Conservation (phyloP, 2,888 invertebrate genomes). For the Diaperis boleti region DNA sequence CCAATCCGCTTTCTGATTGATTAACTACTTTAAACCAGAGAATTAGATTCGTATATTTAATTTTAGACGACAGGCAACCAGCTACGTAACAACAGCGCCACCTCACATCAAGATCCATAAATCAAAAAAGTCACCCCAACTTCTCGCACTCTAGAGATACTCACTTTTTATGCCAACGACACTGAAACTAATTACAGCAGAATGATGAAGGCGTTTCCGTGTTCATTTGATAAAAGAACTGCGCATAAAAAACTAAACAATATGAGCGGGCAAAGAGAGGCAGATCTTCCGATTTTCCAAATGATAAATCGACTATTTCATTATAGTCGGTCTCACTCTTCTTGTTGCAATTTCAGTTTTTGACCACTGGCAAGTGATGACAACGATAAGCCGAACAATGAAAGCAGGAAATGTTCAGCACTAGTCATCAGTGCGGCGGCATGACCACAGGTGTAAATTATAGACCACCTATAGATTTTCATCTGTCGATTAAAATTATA, state of each 20-base stretch:
- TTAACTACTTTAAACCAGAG: conserved; percentile 64
- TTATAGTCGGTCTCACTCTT: too few relatives aligned
- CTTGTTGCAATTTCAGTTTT: too few relatives aligned
- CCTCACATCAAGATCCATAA: conserved; percentile 62
- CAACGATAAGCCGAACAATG: too few relatives aligned
- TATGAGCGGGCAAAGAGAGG: neutral
- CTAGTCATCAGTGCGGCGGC: too few relatives aligned
- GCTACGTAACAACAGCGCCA: conserved; percentile 57
- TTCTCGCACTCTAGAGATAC: conserved; percentile 61
- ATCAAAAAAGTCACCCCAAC: conserved; percentile 65
- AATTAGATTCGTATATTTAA: conserved; percentile 67
- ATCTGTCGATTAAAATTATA: too few relatives aligned
- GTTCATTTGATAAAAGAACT: conserved; percentile 21
- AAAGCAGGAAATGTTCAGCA: too few relatives aligned
- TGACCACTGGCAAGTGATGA: too few relatives aligned
- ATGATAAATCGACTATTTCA: neutral
- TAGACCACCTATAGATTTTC: too few relatives aligned
- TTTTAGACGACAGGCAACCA: conserved; percentile 58
- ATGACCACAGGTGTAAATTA: too few relatives aligned
- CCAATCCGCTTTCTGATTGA: conserved; percentile 62
- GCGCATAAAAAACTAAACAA: conserved; percentile 22
- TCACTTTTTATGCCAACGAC: conserved; percentile 58
- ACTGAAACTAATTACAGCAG: conserved; percentile 64
- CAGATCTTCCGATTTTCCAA: conserved; percentile 1
- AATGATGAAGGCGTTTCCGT: conserved; percentile 63